phyloP scores from a whole-genome alignment of 2,113 vertebrate genomes.

The Protomyctophum bolini region DNA sequence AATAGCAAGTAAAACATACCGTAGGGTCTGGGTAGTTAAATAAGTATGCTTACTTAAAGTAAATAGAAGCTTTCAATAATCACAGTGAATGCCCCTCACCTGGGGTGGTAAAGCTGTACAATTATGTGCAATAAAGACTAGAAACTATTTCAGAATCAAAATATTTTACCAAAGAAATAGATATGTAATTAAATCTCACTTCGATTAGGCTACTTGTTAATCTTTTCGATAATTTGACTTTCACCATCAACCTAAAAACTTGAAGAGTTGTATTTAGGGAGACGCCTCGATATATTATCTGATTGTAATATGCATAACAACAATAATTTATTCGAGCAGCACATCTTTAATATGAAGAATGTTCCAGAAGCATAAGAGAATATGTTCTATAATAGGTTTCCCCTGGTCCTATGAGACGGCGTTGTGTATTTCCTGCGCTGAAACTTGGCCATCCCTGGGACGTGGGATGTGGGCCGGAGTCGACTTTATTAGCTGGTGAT shows the following conservation, averaged over 20 bases:
- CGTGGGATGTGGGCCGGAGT: conserved; percentile 68
- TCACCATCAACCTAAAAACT: conserved; percentile 33
- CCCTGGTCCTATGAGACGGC: conserved; percentile 63
- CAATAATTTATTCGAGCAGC: conserved; percentile 61
- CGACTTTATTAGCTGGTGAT: conserved; percentile 75
- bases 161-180: conserved; percentile 43
- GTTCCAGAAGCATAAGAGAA: conserved; percentile 58
- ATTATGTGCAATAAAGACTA: conserved; percentile 72
- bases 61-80: conserved; percentile 69
- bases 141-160: conserved; percentile 70
- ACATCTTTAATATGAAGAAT: conserved; percentile 63
- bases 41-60: conserved; percentile 31
- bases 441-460: conserved; percentile 66
- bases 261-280: conserved; percentile 13
- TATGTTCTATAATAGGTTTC: conserved; percentile 70
- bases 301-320: conserved; percentile 60
- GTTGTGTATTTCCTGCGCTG: conserved; percentile 69
- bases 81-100: conserved; percentile 47
- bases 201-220: conserved; percentile 45
- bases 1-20: not conserved
- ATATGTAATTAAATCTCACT: conserved; percentile 67
- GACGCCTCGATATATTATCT: conserved; percentile 58
- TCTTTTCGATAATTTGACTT: conserved; percentile 55
- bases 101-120: conserved; percentile 70
- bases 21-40: conserved; percentile 19